Evolutionary conservation across 2,113 vertebrate genomes (phyloP).

Genomic region (Glaucomys volans): DNA sequence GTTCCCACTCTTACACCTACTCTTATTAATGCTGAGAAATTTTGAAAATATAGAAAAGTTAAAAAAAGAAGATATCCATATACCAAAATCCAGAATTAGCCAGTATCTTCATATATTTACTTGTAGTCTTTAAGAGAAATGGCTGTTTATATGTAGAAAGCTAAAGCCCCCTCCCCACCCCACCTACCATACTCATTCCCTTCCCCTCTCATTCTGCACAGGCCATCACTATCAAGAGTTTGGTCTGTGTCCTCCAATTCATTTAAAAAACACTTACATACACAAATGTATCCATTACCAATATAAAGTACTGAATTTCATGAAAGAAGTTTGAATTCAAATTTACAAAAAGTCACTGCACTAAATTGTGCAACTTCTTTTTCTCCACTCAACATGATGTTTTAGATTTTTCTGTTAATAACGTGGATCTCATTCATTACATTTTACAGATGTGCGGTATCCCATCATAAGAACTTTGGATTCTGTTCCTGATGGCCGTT

Average conservation of each 20-base stretch:
- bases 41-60: slow-evolving; percentile 80
- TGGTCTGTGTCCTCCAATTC: slow-evolving; percentile 46
- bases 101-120: slow-evolving; percentile 68
- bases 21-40: slow-evolving; percentile 68
- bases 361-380: not conserved
- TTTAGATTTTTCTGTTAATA: not conserved
- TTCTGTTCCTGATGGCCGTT: not conserved
- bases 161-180: slow-evolving; percentile 19
- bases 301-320: slow-evolving; percentile 52
- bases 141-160: slow-evolving; percentile 62
- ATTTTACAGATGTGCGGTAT: slow-evolving; percentile 49
- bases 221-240: slow-evolving; percentile 20
- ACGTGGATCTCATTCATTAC: not conserved
- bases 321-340: slow-evolving; percentile 43
- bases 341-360: slow-evolving; percentile 66
- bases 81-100: slow-evolving; percentile 73
- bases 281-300: slow-evolving; percentile 40
- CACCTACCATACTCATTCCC: not conserved
- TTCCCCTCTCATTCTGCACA: slow-evolving; percentile 41
- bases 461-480: not conserved
- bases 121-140: slow-evolving; percentile 64
- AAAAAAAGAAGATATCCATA: slow-evolving; percentile 81
- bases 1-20: slow-evolving; percentile 55
- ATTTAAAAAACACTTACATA: slow-evolving; percentile 63
- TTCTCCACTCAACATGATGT: not conserved